Conservation (phyloP, 2,113 vertebrate species). For the Microtus oregoni region DNA sequence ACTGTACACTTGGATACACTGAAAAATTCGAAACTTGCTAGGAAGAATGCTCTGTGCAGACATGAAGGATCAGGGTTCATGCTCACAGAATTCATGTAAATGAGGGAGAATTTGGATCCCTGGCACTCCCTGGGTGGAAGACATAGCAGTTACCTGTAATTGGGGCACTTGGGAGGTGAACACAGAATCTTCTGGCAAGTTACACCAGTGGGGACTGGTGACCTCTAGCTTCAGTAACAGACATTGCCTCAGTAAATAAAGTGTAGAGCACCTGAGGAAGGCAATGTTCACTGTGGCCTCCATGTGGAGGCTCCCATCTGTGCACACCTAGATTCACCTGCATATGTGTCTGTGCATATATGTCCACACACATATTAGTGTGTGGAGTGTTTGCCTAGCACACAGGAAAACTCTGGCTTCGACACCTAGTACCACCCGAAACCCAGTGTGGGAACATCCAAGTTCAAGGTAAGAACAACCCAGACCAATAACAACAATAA, state of each 20-base stretch:
- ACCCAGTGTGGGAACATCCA: not conserved
- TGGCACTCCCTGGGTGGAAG: not conserved
- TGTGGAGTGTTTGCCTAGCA: not conserved
- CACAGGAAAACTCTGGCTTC: not conserved
- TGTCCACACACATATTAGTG: too few relatives aligned
- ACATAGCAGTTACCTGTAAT: not conserved
- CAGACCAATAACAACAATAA: too few relatives aligned
- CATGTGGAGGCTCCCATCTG: not conserved
- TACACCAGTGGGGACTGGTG: not conserved
- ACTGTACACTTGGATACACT: not conserved
- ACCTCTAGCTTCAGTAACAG: not conserved
- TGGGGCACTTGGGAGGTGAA: not conserved
- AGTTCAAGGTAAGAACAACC: not conserved
- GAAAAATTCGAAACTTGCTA: not conserved
- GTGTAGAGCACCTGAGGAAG: not conserved
- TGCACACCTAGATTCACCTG: not conserved
- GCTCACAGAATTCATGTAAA: not conserved
- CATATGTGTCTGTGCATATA: too few relatives aligned
- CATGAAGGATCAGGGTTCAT: not conserved
- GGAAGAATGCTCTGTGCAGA: not conserved
- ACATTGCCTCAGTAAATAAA: not conserved
- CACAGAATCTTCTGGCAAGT: not conserved
- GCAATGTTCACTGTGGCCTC: not conserved
- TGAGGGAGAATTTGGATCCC: not conserved
- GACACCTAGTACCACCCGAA: not conserved